Evolutionary conservation across 2,797 vertebrate species (phyloP), one percentile per base, ranked within the genome.

Genomic region (Chelon labrosus): DNA sequence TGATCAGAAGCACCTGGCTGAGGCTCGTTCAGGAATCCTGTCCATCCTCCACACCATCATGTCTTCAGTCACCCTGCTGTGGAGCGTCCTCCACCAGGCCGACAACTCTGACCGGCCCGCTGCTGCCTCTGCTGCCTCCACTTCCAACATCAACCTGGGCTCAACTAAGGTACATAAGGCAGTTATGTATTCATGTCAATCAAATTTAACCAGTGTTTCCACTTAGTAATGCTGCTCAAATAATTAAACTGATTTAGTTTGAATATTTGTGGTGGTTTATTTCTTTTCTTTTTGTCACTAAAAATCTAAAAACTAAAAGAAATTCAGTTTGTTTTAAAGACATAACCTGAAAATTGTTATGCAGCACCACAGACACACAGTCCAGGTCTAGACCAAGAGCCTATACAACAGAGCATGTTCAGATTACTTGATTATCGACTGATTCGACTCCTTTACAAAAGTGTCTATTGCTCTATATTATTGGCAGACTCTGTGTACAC

Each of bases 1-100:
- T 49, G 96, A 99, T 90, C 97, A 98, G 90, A 99, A 99, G 85
- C 96, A 99, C 87, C 91, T 99, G 73, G 85, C 96, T 7, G 98
- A 99, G 90, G 98, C 97, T 7, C 97, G 98, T 41, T 96, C 95
- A 57, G 98, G 97, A 22, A 98, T 99, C 83, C 95, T 99, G 1
- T 99, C 97, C 17, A 97, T 99, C 80, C 95, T 99, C 65, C 97
- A 98, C 85, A 97, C 98, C 92, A 99, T 99, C 86, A 97, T 99
- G 97, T 97, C 98, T 0, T 99, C 98, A 0, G 98, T 99, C 86
- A 98, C 98, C 0, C 86, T 98, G 80, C 94, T 99, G 16, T 99
- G 98, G 98, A 98, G 96, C 56, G 91, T 98, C 53, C 94, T 99
- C 56, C 96, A 97, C 75, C 96, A 97, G 83, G 97, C 96, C 3